phyloP scores from a whole-genome alignment of 37 sponge, comb jelly and placozoan genomes.

The Theonella swinhoei region DNA sequence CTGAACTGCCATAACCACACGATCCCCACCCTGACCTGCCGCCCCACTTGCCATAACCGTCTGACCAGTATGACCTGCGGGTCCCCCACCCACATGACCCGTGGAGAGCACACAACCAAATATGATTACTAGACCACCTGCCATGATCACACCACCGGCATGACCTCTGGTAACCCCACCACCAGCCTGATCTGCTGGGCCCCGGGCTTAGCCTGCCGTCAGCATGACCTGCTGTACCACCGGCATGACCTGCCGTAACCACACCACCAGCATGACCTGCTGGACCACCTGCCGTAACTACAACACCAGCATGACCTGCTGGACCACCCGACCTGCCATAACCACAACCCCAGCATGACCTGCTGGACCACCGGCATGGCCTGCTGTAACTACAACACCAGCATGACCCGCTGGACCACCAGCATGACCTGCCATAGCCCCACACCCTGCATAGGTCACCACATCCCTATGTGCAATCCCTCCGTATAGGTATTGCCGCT shows the following conservation, averaged over 20 bases:
- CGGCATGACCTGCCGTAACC: neutral
- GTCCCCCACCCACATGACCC: neutral
- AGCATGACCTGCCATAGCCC: neutral
- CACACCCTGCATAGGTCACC: too few species aligned
- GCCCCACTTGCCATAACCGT: too few species aligned
- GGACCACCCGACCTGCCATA: neutral
- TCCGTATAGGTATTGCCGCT: too few species aligned
- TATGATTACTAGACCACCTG: too few species aligned
- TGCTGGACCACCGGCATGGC: neutral
- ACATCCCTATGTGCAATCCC: too few species aligned
- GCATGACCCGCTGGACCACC: neutral
- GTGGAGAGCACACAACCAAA: neutral
- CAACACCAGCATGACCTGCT: neutral
- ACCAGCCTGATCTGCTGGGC: neutral
- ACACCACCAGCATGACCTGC: neutral
- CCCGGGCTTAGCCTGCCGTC: neutral
- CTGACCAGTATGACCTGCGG: neutral
- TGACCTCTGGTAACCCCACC: neutral
- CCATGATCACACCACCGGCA: too few species aligned
- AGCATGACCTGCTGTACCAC: neutral
- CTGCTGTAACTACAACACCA: neutral
- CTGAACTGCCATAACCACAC: too few species aligned
- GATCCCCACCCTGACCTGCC: too few species aligned
- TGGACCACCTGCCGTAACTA: too few species aligned
- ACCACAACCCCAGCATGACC: neutral